Percentiles rank a stretch among this genome's conserved stretches.
Conservation (phyloP, 2,113 vertebrate genomes). For the Ibidorhyncha struthersii region DNA sequence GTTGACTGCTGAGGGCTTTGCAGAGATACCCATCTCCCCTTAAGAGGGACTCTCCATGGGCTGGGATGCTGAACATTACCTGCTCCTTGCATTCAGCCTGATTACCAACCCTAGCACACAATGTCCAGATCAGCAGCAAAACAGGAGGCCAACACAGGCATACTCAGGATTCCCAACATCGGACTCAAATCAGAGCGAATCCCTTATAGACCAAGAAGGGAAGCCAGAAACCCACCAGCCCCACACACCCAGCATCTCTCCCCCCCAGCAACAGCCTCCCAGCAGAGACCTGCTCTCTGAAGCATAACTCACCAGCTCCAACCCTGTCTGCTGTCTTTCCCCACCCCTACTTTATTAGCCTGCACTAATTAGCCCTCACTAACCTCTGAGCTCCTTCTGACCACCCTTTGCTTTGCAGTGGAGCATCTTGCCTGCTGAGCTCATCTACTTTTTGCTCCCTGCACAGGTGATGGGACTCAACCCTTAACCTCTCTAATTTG, state of each 20-base stretch:
- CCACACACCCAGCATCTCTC: background rate
- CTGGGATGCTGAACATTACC: background rate
- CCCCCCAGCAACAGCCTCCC: background rate
- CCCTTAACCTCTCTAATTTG: background rate
- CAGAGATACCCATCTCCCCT: background rate
- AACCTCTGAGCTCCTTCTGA: background rate
- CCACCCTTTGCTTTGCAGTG: background rate
- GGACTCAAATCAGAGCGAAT: background rate
- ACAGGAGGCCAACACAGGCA: background rate
- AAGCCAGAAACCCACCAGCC: background rate
- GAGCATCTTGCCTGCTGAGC: background rate
- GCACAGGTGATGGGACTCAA: background rate
- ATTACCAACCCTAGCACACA: background rate
- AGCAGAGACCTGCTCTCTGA: background rate
- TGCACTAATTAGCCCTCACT: background rate
- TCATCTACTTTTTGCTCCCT: background rate
- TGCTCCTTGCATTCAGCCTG: background rate
- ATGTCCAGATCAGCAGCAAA: background rate
- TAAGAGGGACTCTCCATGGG: accelerated
- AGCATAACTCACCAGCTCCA: background rate
- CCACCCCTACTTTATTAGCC: background rate
- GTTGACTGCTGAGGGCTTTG: background rate
- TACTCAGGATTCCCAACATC: background rate
- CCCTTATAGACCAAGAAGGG: background rate
- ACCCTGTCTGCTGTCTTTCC: accelerated